A percentile compares a stretch with the other conserved stretches of the same genome.
Conservation (phyloP, 2,113 vertebrate species). For the Archilochus colubris region DNA sequence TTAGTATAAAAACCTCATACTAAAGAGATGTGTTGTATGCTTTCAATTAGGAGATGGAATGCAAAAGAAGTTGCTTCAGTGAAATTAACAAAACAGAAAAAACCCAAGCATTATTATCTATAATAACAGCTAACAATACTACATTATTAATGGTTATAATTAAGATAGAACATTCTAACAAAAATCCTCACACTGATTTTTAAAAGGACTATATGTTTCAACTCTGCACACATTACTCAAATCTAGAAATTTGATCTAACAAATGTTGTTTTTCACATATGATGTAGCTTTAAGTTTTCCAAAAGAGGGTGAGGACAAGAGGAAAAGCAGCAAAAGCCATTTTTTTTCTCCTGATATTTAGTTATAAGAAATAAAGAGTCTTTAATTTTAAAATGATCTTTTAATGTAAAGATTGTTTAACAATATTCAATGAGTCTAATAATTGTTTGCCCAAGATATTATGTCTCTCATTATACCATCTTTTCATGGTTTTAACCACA, state of each 20-base stretch:
- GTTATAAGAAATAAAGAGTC: neutral
- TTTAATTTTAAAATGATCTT: neutral
- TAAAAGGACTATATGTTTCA: neutral
- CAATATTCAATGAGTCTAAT: neutral
- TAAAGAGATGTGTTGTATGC: neutral
- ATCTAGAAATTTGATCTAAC: neutral
- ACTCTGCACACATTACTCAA: neutral
- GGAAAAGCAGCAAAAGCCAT: neutral
- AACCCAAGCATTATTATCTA: constrained; percentile 29
- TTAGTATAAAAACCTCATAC: constrained; percentile 51
- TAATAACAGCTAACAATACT: constrained; percentile 38
- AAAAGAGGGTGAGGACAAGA: neutral
- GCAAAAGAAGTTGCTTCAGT: constrained; percentile 20
- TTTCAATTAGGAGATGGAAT: constrained; percentile 55
- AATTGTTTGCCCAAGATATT: neutral
- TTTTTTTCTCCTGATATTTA: neutral
- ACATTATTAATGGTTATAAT: constrained; percentile 22
- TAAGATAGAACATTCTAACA: constrained; percentile 38
- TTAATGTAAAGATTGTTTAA: neutral
- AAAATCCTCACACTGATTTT: neutral
- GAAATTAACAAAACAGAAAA: constrained; percentile 42
- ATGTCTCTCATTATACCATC: neutral
- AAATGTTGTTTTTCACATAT: neutral
- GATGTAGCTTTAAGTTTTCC: neutral
- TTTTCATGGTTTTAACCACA: neutral